These are phyloP conservation scores for Sebastolobus alascanus DNA, from an alignment of 2,797 vertebrate species.

Conservation along the genomic window DNA sequence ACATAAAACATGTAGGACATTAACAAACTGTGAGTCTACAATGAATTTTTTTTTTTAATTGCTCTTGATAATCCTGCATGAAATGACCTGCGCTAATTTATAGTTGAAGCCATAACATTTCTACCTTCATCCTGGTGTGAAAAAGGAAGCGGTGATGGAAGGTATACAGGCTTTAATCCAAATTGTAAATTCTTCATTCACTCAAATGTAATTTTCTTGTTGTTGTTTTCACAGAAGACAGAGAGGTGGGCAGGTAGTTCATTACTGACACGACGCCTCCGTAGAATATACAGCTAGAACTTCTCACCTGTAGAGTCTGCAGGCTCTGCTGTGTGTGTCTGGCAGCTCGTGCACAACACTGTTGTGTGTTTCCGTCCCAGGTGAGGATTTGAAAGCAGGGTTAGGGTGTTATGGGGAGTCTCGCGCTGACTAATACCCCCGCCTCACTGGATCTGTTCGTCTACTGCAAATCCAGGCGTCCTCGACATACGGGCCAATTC, in stretches of 20 bases:
- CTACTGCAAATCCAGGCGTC: slow-evolving; percentile 32
- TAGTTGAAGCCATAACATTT: not conserved
- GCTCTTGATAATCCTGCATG: too few relatives aligned
- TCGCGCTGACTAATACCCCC: slow-evolving; percentile 44
- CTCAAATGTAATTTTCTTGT: not conserved
- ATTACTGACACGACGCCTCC: not conserved
- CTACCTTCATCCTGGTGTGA: not conserved
- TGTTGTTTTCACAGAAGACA: not conserved
- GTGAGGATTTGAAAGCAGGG: slow-evolving; percentile 35
- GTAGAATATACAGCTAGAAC: not conserved
- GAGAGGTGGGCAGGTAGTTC: not conserved
- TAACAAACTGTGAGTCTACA: too few relatives aligned
- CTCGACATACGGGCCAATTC: slow-evolving; percentile 49
- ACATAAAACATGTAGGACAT: not conserved
- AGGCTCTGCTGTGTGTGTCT: not conserved
- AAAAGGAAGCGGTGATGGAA: not conserved
- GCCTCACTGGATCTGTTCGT: slow-evolving; percentile 51
- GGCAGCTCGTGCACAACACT: slow-evolving; percentile 5
- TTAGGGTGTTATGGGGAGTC: slow-evolving; percentile 2
- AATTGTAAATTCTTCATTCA: not conserved
- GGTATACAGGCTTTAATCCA: not conserved
- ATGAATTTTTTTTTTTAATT: too few relatives aligned
- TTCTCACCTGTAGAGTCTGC: not conserved
- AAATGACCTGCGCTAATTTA: too few relatives aligned
- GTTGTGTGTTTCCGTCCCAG: slow-evolving; percentile 17